Percentiles rank a stretch among this genome's conserved stretches.
phyloP scores from a whole-genome alignment of 2,797 vertebrate genomes.

The Xenentodon cancila region DNA sequence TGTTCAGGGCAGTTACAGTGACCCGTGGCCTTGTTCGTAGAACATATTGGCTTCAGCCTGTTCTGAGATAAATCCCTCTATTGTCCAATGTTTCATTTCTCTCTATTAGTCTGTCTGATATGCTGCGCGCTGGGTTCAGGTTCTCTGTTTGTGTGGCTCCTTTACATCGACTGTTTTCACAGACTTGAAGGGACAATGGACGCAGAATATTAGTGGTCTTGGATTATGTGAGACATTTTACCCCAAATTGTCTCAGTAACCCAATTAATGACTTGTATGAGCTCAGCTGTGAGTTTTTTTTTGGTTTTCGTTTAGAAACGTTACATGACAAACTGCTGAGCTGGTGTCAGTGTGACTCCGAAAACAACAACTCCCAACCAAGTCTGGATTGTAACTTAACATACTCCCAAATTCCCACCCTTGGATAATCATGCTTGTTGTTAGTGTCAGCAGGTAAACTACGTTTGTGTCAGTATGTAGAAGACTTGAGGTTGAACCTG shows the following conservation, averaged over 20 bases:
- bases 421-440: background rate
- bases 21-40: slow-evolving; percentile 36
- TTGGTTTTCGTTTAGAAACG: slow-evolving; percentile 19
- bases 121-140: slow-evolving; percentile 19
- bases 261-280: background rate
- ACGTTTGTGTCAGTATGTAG: background rate
- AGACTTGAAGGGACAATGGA: slow-evolving; percentile 6
- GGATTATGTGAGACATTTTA: slow-evolving; percentile 10
- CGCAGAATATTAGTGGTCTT: slow-evolving; percentile 1
- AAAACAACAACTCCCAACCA: slow-evolving; percentile 49
- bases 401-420: slow-evolving; percentile 30
- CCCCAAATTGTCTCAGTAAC: background rate
- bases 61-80: slow-evolving; percentile 57
- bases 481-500: background rate
- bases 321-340: slow-evolving; percentile 36
- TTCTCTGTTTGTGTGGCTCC: slow-evolving; percentile 10
- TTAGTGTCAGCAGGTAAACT: background rate
- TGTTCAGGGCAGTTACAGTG: slow-evolving; percentile 59
- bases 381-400: slow-evolving; percentile 17
- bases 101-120: slow-evolving; percentile 44
- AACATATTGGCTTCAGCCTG: slow-evolving; percentile 29
- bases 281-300: slow-evolving; percentile 18
- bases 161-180: slow-evolving; percentile 19
- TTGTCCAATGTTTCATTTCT: slow-evolving; percentile 46
- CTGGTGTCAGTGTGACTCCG: slow-evolving; percentile 1